Base-by-base conservation (phyloP, 2,113 vertebrate genomes). In the Phasianus colchicus region DNA sequence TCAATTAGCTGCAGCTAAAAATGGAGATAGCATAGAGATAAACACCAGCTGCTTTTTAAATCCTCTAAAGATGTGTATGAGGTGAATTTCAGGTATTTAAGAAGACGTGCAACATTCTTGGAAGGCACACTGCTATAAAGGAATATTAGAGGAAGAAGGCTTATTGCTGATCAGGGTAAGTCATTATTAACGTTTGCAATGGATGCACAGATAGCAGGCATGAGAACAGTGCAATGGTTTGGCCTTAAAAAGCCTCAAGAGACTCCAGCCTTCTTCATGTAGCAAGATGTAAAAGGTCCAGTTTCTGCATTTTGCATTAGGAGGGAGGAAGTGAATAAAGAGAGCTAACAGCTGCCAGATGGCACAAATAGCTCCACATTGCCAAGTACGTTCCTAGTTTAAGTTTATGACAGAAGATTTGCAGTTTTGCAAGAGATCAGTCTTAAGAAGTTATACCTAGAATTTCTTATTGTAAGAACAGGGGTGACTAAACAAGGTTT, bases 311-410 rank as follows among this genome's bases (percentile, higher is more conserved):
- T 96, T 97, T 94, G 88, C 96, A 95, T 97, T 97, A 97, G 95
- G 22, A 92, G 61, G 91, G 88, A 85, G 72, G 91, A 92, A 93
- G 55, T 76, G 95, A 96, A 93, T 42, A 96, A 84, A 93, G 84
- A 96, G 96, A 96, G 83, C 70, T 96, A 95, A 95, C 92, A 96
- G 95, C 84, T 96, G 88, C 96, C 97, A 97, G 96, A 97, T 97
- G 96, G 96, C 96, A 97, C 89, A 93, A 91, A 96, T 81, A 86
- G 57, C 86, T 97, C 61, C 77, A 93, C 92, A 93, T 90, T 96
- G 94, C 93, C 93, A 90, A 91, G 80, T 58, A 92, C 81, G 88
- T 95, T 95, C 92, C 92, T 92, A 71, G 72, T 36, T 57, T 97
- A 92, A 92, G 92, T 91, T 97, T 95, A 78, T 92, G 94, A 58